Evolutionary conservation across 2,888 invertebrate species (phyloP), one percentile per base, ranked within the genome.

Genomic region (Dorcus hopei): DNA sequence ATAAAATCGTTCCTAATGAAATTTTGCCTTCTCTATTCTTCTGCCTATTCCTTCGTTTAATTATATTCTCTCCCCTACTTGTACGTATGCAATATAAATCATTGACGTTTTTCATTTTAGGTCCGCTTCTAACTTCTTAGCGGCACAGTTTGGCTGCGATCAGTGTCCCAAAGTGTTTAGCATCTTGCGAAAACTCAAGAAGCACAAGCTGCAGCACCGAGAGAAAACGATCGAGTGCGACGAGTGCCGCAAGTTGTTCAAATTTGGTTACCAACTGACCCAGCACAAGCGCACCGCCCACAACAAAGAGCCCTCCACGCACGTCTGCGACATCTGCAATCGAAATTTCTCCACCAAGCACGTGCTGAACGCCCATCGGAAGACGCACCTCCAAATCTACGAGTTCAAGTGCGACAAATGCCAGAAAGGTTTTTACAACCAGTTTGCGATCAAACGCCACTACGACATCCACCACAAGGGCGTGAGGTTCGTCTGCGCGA

Each of bases 101-200:
- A 6, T 33, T 33, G 3, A 33, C 26, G 1, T 1, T 33, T 33
- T 33, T 33, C 6, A 33, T 33, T 33, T 33, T 33, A 33, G 26
- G 26, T 33, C 26, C 26, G 26, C 3, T 3, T 3, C 26, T 7
- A 33, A 6, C 26, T 33, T 33, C 26, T 33, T 33, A 33, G 26
- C 26, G 26, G 26, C 26, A 4, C 5, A 3, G 6, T 82, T 82
- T 7, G 3, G 8, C 73, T 79, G 11, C 65, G 78, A 2, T 72
- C 76, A 7, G 72, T 51, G 51, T 11, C 16, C 11, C 9, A 39
- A 39, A 9, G 38, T 8, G 3, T 51, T 51, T 16, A 11, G 3
- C 14, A 3, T 2, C 19, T 19, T 9, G 11, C 3, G 11, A 8
- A 40, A 51, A 9, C 1, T 51, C 3, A 51, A 8, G 14, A n/a